A percentile compares a stretch with the other conserved stretches of the same genome.
Conservation (phyloP, 2,797 vertebrate genomes). For the Melanotaenia maccullochi region DNA sequence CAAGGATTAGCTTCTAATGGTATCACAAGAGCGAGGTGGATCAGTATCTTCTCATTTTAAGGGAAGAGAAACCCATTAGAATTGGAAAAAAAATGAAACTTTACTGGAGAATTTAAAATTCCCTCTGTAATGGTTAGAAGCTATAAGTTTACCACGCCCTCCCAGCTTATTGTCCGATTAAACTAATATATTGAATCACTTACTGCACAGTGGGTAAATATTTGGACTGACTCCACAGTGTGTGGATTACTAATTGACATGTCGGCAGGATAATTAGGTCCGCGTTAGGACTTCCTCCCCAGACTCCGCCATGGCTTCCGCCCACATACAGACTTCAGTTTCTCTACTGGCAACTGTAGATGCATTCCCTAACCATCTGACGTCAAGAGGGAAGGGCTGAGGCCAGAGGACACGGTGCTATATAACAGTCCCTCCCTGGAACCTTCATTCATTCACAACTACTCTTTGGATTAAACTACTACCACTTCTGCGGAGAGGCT, state of each 20-base stretch:
- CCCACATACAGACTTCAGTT: slow-evolving; percentile 75
- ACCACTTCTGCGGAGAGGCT: slow-evolving; percentile 23
- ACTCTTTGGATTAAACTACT: slow-evolving; percentile 64
- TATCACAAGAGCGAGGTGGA: background rate
- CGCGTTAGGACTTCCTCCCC: slow-evolving; percentile 70
- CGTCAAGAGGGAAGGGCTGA: slow-evolving; percentile 71
- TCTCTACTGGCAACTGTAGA: slow-evolving; percentile 76
- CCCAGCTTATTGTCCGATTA: slow-evolving; percentile 31
- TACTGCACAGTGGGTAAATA: slow-evolving; percentile 50
- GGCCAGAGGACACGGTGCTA: slow-evolving; percentile 29
- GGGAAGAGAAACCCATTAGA: slow-evolving; percentile 17
- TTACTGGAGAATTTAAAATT: background rate
- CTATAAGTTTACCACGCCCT: slow-evolving; percentile 12
- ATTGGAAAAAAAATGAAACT: slow-evolving; percentile 18
- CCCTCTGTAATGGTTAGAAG: background rate
- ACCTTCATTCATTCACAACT: slow-evolving; percentile 66
- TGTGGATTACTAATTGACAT: slow-evolving; percentile 75
- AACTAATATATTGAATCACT: slow-evolving; percentile 28
- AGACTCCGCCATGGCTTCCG: slow-evolving; percentile 60
- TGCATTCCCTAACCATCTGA: slow-evolving; percentile 74
- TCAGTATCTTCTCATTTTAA: slow-evolving; percentile 5
- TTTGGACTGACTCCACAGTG: slow-evolving; percentile 53
- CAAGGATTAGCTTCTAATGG: background rate
- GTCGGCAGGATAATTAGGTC: slow-evolving; percentile 55
- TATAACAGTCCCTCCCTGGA: slow-evolving; percentile 11